These are phyloP conservation scores for Camponotus vicinus DNA, from an alignment of 1,140 invertebrate species.

Conservation along the genomic window DNA sequence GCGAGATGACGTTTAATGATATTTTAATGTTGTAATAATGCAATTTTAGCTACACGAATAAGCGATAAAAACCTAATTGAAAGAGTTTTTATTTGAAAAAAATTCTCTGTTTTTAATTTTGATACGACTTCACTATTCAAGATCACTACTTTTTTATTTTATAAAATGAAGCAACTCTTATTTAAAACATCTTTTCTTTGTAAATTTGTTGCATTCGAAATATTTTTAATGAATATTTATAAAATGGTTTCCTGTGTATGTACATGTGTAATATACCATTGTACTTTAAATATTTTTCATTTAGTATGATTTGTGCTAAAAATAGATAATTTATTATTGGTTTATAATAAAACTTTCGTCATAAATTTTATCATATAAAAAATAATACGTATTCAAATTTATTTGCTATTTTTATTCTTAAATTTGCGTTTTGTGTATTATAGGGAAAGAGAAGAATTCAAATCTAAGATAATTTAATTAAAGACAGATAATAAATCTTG, in stretches of 20 bases:
- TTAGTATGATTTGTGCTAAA: background rate
- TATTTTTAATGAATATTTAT: too few species aligned
- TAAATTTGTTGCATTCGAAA: too few species aligned
- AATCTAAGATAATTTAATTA: background rate
- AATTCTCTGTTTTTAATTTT: too few species aligned
- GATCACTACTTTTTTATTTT: too few species aligned
- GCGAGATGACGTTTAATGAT: background rate
- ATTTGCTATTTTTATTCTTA: background rate
- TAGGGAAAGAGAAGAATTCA: background rate
- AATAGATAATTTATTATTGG: conserved; percentile 18
- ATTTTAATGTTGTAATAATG: too few species aligned
- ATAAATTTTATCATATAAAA: background rate
- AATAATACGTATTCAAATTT: background rate
- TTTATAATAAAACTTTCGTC: background rate
- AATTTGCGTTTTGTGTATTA: conserved; percentile 4
- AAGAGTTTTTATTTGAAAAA: too few species aligned
- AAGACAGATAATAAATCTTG: background rate
- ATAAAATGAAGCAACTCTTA: too few species aligned
- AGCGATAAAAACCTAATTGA: too few species aligned
- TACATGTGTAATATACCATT: background rate
- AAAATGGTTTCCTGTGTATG: too few species aligned
- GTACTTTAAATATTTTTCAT: background rate
- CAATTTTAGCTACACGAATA: background rate
- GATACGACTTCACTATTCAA: too few species aligned
- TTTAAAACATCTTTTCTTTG: too few species aligned